Evolutionary conservation across 2,113 vertebrate species (phyloP).

Genomic region (Mus musculus): DNA sequence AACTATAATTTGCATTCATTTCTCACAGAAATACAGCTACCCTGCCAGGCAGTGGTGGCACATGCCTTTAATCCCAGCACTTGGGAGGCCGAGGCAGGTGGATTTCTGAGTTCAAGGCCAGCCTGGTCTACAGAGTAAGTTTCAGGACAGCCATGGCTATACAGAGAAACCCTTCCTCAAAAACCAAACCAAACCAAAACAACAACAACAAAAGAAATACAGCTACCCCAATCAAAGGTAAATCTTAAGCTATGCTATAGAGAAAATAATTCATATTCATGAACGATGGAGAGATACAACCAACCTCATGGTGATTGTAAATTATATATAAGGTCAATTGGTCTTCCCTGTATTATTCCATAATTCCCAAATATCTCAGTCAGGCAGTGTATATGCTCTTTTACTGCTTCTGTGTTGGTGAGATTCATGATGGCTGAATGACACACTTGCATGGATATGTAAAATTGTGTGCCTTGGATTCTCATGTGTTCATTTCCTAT

Average conservation of each 20-base stretch:
- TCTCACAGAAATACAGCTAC: neutral
- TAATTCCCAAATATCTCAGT: neutral
- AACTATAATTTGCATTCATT: conserved; percentile 3
- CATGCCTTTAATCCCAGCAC: too few relatives aligned
- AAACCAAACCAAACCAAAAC: too few relatives aligned
- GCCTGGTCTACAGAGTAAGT: too few relatives aligned
- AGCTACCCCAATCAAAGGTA: neutral
- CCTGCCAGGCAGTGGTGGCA: too few relatives aligned
- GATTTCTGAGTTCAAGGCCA: too few relatives aligned
- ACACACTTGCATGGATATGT: neutral
- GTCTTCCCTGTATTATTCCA: neutral
- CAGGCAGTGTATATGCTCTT: neutral
- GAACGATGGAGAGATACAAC: neutral
- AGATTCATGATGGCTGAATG: neutral
- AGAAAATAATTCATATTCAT: conserved; percentile 3
- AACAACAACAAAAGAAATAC: too few relatives aligned
- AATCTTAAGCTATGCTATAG: neutral
- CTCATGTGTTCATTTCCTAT: neutral
- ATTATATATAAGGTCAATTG: neutral
- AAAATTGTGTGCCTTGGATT: neutral
- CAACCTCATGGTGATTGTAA: neutral
- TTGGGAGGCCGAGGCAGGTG: too few relatives aligned
- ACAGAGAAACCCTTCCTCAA: too few relatives aligned
- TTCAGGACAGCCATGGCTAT: too few relatives aligned
- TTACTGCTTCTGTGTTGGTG: neutral